Evolutionary conservation across 2,113 vertebrate genomes (phyloP), one percentile per base, ranked within the genome.

Genomic region (Apteryx mantelli): DNA sequence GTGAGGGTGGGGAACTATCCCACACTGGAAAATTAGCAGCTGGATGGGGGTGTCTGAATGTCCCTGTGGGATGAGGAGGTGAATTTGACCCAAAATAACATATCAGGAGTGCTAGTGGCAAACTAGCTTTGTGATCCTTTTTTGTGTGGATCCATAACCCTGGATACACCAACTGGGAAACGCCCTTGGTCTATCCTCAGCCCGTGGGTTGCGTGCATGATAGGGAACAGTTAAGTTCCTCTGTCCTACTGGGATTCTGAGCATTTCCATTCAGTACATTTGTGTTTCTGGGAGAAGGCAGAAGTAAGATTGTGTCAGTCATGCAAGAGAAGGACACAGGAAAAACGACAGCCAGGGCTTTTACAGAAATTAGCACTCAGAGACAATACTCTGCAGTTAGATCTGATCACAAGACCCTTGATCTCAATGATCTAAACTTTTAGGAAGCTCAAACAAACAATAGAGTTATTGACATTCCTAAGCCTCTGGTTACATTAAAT

Each of bases 121-220:
- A 79, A 46, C 3, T 66, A 46, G 63, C 7, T 46, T 30, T 36
- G 9, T 36, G 18, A 84, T 2, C 2, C 8, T 44, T 40, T 88
- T 79, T 83, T 40, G 73, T 76, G 19, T 52, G n/a, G 73, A 93
- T 79, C 24, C 52, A 84, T 61, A 84, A 50, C 5, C 2, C 2
- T 0, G 1, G 25, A 38, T 10, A 75, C 63, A 26, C 21, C 32
- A 79, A 89, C 5, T 50, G 30, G 25, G 7, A 93, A 78, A 88
- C 38, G 32, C 2, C 9, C 65, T 89, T 89, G 11, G 25, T 76
- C 34, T 34, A 40, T 28, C 63, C 26, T 64, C 21, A 68, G 50
- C 6, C n/a, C 9, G 60, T 1, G n/a, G 34, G 26, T 50, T 66
- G 5, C 4, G 1, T 75, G 22, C 20, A 32, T 2, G 3, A 53